phyloP scores from a whole-genome alignment of 2,888 invertebrate species.

The Polydrusus tereticollis region DNA sequence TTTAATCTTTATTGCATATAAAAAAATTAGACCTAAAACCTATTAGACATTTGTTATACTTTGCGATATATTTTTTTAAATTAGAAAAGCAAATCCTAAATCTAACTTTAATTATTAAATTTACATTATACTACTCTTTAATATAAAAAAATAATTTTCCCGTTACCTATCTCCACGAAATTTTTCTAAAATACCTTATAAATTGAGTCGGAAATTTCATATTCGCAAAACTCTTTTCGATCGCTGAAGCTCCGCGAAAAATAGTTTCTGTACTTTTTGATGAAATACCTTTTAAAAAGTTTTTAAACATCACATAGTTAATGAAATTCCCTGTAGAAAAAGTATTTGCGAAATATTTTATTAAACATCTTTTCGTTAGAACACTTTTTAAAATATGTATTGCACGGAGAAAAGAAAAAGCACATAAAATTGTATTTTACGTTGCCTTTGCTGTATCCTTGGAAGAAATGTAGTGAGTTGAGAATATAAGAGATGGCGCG shows the following conservation, averaged over 20 bases:
- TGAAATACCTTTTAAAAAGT: constrained; percentile 42
- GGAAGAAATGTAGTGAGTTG: background rate
- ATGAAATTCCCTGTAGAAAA: constrained; percentile 7
- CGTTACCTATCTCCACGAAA: constrained; percentile 27
- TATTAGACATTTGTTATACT: no score
- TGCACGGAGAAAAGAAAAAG: background rate
- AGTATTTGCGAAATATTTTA: constrained; percentile 41
- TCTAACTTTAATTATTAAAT: no score
- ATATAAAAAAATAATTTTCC: constrained; percentile 23
- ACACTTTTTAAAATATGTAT: constrained; percentile 2
- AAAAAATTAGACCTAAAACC: no score
- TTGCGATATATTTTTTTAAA: no score
- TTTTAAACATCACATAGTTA: constrained; percentile 44
- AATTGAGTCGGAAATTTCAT: constrained; percentile 23
- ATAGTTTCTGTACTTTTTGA: constrained; percentile 38
- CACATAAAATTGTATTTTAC: constrained; percentile 22
- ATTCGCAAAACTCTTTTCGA: constrained; percentile 22
- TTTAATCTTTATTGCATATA: no score
- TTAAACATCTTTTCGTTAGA: constrained; percentile 26
- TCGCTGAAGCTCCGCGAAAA: constrained; percentile 27
- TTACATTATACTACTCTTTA: no score
- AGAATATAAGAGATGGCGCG: constrained; percentile 19
- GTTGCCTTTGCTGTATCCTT: background rate
- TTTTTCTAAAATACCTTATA: constrained; percentile 35
- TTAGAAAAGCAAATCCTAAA: no score